Conservation (phyloP, 2,113 vertebrate genomes). For the Miniopterus natalensis region DNA sequence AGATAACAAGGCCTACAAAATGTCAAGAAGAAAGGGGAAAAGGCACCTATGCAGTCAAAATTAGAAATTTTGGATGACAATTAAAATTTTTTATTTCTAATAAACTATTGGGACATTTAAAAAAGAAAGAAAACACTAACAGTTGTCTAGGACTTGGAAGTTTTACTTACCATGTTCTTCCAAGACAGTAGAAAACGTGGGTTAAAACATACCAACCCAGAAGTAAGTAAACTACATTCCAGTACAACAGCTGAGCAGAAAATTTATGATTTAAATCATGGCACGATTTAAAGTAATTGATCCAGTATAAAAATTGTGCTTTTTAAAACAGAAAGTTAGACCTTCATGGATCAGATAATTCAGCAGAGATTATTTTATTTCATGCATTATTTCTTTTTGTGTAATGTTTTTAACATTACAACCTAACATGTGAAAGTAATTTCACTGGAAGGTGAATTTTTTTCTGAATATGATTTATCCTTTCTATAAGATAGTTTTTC, state of each 20-base stretch:
- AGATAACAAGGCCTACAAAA: not conserved
- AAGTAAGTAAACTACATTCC: not conserved
- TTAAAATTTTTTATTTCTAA: not conserved
- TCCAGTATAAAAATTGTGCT: not conserved
- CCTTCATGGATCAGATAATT: not conserved
- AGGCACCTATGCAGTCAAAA: not conserved
- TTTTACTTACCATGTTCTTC: not conserved
- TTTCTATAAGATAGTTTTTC: not conserved
- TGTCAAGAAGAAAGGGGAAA: not conserved
- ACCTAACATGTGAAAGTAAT: not conserved
- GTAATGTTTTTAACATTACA: not conserved
- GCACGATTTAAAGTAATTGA: not conserved
- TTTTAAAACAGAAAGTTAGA: not conserved
- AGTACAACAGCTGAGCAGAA: not conserved
- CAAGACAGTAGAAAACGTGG: not conserved
- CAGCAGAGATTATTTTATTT: not conserved
- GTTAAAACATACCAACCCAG: not conserved
- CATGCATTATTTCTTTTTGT: not conserved
- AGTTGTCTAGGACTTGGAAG: not conserved
- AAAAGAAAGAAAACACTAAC: not conserved
- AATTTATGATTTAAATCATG: not conserved
- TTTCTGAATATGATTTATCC: not conserved
- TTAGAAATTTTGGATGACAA: not conserved
- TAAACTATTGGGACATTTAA: not conserved
- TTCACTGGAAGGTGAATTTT: not conserved